Conservation (phyloP, 2,113 vertebrate genomes). For the Cyanistes caeruleus region DNA sequence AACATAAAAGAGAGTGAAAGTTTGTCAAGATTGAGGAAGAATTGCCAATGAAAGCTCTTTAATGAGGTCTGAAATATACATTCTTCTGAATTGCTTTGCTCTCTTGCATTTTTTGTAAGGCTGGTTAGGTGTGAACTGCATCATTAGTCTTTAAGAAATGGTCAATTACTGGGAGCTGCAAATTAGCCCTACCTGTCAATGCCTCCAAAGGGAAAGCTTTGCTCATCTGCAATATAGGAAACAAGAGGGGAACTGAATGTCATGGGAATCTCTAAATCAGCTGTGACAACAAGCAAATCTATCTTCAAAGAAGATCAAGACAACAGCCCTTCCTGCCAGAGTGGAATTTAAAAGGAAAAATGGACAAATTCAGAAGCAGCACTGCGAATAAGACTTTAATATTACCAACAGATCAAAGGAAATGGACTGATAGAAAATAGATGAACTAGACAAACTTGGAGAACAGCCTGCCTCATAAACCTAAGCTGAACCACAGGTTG, state of each 20-base stretch:
- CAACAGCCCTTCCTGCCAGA: background rate
- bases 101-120: conserved; percentile 19
- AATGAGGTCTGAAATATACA: conserved; percentile 47
- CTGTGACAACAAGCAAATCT: conserved; percentile 34
- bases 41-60: conserved; percentile 8
- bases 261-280: conserved; percentile 35
- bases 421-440: background rate
- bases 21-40: conserved; percentile 24
- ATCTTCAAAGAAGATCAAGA: conserved; percentile 35
- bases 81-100: conserved; percentile 38
- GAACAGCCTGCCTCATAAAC: background rate
- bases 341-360: conserved; percentile 16
- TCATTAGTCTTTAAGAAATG: conserved; percentile 68
- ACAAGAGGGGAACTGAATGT: background rate
- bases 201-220: conserved; percentile 42
- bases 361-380: background rate
- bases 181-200: conserved; percentile 62
- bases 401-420: background rate
- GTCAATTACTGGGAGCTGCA: conserved; percentile 56
- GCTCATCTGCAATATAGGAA: conserved; percentile 9
- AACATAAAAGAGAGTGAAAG: background rate
- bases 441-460: background rate
- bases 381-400: background rate
- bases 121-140: conserved; percentile 45
- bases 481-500: background rate